Base-by-base conservation (phyloP, 2,797 vertebrate species). In the Ispidina lecontei region DNA sequence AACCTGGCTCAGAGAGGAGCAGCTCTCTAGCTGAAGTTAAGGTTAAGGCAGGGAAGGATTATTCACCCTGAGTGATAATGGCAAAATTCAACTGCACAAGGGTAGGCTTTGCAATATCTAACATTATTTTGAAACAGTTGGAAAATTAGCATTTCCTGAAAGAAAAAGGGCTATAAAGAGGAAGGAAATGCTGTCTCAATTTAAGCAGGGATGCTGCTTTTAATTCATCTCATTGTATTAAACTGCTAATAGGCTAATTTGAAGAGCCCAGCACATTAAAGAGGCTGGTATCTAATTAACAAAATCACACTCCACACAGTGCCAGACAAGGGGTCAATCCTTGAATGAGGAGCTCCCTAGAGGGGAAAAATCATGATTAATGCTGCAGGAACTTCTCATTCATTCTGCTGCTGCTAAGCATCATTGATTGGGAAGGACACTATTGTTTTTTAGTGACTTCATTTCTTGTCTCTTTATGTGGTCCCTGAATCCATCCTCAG, bases 201-300 rank as follows among this genome's bases (percentile, higher is more conserved):
- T 79, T 78, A 58, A 76, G 41, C 23, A 91, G 51, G 7, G 41
- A 60, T 35, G 51, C 18, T 54, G 41, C 0, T 81, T 93, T 75
- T n/a, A 64, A 86, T 86, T 92, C 16, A 74, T 86, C 41, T 88
- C 76, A 58, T 84, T 93, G 77, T 68, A 68, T 91, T 81, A 76
- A 75, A 75, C 20, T 43, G n/a, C 67, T 88, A 93, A 88, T 64
- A 51, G 80, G 41, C 52, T 94, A 82, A 89, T 93, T 86, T 60
- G 70, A 91, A 91, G 52, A 78, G 52, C 54, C n/a, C 19, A 84
- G 52, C 12, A 14, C 63, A 90, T 70, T 86, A 56, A 84, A 56
- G 56, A 67, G 29, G 14, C 44, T 91, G 63, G 23, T 86, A 84
- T 89, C 91, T 84, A 90, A 95, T 94, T 96, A 90, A 72, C 28